A percentile compares a stretch with the other conserved stretches of the same genome.
phyloP scores from a whole-genome alignment of 2,888 invertebrate genomes.

The Tipula unca region DNA sequence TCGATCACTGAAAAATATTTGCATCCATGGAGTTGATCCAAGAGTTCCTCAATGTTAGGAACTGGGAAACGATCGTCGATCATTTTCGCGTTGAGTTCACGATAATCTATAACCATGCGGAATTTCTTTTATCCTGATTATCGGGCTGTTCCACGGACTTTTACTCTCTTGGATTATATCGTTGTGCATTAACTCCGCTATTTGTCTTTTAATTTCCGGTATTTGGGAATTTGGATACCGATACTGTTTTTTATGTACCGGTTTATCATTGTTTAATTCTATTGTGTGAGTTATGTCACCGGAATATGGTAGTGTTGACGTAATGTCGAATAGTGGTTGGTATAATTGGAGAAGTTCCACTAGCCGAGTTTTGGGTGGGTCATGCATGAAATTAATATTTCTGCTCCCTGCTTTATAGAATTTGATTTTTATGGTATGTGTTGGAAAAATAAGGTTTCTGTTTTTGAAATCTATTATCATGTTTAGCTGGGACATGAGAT shows the following conservation, averaged over 20 bases:
- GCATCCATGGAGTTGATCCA: neutral
- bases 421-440: neutral
- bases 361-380: neutral
- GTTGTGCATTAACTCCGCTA: neutral
- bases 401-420: neutral
- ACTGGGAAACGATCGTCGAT: constrained; percentile 23
- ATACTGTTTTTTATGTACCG: neutral
- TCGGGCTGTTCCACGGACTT: neutral
- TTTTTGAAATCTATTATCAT: neutral
- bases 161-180: neutral
- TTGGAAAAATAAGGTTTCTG: neutral
- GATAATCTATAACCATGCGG: neutral
- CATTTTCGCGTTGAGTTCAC: neutral
- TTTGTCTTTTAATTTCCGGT: neutral
- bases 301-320: neutral
- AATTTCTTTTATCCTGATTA: neutral
- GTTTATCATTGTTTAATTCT: neutral
- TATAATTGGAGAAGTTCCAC: neutral
- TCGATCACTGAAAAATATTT: neutral
- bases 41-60: neutral
- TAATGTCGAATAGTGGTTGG: neutral
- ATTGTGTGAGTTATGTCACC: neutral
- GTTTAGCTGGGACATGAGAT: neutral
- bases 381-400: neutral
- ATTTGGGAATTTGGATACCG: neutral